Evolutionary conservation across 2,888 invertebrate species (phyloP).

Genomic region (Ecdyonurus torrentis): DNA sequence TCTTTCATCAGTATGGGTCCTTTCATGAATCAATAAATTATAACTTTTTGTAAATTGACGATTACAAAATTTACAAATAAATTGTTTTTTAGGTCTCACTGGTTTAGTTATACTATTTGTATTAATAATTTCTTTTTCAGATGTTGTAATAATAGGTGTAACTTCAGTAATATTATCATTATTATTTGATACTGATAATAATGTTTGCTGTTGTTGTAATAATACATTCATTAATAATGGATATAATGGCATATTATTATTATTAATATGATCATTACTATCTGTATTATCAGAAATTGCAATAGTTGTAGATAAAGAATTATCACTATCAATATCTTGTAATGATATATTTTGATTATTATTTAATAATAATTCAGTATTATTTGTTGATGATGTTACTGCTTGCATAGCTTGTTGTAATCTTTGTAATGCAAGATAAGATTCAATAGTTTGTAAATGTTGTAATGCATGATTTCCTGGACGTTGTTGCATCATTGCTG

Average conservation of each 20-base stretch:
- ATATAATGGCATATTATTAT: neutral
- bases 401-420: neutral
- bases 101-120: slow-evolving; percentile 13
- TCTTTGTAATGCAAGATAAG: neutral
- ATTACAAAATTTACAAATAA: slow-evolving; percentile 95
- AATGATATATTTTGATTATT: no score
- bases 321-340: no score
- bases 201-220: neutral
- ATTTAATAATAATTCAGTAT: no score
- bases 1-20: slow-evolving; percentile 92
- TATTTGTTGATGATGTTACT: neutral
- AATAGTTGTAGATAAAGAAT: no score
- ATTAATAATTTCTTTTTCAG: neutral
- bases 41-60: slow-evolving; percentile 96
- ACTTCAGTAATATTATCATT: neutral
- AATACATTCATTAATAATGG: neutral
- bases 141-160: neutral
- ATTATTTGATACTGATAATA: neutral
- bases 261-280: neutral
- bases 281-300: neutral
- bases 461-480: neutral
- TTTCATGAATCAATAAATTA: slow-evolving; percentile 91
- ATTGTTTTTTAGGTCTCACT: slow-evolving; percentile 56
- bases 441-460: neutral
- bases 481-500: neutral